Evolutionary conservation across 2,797 vertebrate species (phyloP).

Genomic region (Enteromius treurensis): DNA sequence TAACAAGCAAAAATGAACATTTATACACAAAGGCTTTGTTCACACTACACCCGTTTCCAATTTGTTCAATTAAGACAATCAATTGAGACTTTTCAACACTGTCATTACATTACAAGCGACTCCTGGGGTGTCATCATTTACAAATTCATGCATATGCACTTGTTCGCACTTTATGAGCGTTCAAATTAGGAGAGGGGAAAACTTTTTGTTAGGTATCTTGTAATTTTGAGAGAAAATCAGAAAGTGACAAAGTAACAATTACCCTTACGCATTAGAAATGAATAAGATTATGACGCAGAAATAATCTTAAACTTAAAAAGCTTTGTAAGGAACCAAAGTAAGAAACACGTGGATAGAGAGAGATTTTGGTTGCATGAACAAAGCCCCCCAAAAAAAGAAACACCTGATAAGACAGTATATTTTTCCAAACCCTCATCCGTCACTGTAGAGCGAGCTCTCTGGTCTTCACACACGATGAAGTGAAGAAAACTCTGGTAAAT

Average conservation of each 20-base stretch:
- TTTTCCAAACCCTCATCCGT: slow-evolving; percentile 71
- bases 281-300: not conserved
- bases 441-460: slow-evolving; percentile 87
- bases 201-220: not conserved
- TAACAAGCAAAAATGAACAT: not conserved
- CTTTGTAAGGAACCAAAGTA: not conserved
- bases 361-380: not conserved
- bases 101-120: not conserved
- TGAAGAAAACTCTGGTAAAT: slow-evolving; percentile 76
- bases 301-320: not conserved
- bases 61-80: too few relatives aligned
- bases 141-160: not conserved
- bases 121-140: not conserved
- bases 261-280: too few relatives aligned
- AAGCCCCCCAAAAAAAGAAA: slow-evolving; percentile 2
- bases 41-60: not conserved
- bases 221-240: not conserved
- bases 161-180: too few relatives aligned
- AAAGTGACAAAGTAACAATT: too few relatives aligned
- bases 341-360: not conserved
- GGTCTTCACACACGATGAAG: slow-evolving; percentile 78
- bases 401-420: slow-evolving; percentile 56
- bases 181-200: too few relatives aligned
- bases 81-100: not conserved
- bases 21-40: slow-evolving; percentile 10